These are phyloP conservation scores for Acipenser ruthenus DNA, from an alignment of 2,797 vertebrate genomes.

Conservation along the genomic window DNA sequence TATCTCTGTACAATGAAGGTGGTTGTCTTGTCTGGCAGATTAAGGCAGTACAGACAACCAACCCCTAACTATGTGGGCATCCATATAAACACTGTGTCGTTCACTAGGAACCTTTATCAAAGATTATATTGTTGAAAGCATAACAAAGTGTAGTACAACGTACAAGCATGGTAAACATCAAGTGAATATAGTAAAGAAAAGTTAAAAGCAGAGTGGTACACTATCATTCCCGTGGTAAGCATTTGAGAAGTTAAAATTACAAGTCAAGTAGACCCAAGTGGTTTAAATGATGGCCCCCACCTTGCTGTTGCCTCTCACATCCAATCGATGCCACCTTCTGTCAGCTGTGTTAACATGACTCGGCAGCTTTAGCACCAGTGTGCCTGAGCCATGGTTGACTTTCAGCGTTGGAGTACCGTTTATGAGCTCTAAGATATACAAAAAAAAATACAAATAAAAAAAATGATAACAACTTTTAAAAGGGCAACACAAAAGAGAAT, in stretches of 20 bases:
- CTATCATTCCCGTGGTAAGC: too few relatives aligned
- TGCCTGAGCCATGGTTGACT: conserved; percentile 74
- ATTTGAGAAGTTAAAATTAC: too few relatives aligned
- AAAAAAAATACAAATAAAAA: neutral
- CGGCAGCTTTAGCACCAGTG: conserved; percentile 72
- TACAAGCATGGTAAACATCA: too few relatives aligned
- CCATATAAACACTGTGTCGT: too few relatives aligned
- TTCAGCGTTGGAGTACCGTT: conserved; percentile 71
- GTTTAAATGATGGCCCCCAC: conserved; percentile 42
- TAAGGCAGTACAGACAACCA: too few relatives aligned
- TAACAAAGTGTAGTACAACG: too few relatives aligned
- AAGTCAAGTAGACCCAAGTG: neutral
- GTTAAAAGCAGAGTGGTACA: too few relatives aligned
- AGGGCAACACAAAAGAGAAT: neutral
- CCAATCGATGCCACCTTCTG: conserved; percentile 78
- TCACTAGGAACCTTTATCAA: too few relatives aligned
- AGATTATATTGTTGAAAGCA: too few relatives aligned
- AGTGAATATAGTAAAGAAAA: too few relatives aligned
- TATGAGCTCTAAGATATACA: conserved; percentile 59
- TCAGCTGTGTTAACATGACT: conserved; percentile 75
- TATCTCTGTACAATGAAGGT: neutral
- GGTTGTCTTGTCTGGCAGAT: neutral
- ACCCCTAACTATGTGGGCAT: too few relatives aligned
- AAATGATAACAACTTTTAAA: neutral
- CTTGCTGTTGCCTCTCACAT: conserved; percentile 77